phyloP scores from a whole-genome alignment of 1,140 invertebrate genomes.

The Phymastichus coffea region DNA sequence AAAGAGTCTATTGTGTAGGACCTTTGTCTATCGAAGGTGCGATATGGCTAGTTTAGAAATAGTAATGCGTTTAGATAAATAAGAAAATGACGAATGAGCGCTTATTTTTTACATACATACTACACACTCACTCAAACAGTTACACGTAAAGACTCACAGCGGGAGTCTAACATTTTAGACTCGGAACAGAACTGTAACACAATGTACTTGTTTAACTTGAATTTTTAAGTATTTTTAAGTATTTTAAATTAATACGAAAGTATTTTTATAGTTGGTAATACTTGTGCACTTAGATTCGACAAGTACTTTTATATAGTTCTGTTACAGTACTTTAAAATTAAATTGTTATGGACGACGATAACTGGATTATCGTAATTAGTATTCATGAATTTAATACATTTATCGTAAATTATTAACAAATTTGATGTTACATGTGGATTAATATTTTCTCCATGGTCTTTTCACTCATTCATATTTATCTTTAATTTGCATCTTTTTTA shows the following conservation, averaged over 20 bases:
- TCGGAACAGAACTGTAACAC: not conserved
- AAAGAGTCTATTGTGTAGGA: slow-evolving; percentile 27
- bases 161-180: not conserved
- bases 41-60: slow-evolving; percentile 10
- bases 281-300: not conserved
- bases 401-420: too few relatives aligned
- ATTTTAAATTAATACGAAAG: too few relatives aligned
- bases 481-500: too few relatives aligned
- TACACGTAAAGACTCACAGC: not conserved
- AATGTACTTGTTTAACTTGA: not conserved
- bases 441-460: too few relatives aligned
- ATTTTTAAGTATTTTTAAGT: not conserved
- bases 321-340: not conserved
- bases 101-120: slow-evolving; percentile 18
- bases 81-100: slow-evolving; percentile 23
- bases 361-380: not conserved
- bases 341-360: not conserved
- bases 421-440: too few relatives aligned
- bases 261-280: too few relatives aligned
- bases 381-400: too few relatives aligned
- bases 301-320: not conserved
- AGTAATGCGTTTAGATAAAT: slow-evolving; percentile 29
- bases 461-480: too few relatives aligned
- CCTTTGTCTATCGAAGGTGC: slow-evolving; percentile 23
- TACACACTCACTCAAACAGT: not conserved